Percentiles rank a stretch among this genome's conserved stretches.
Evolutionary conservation across 2,888 invertebrate species (phyloP).

Genomic region (Phyllotreta cruciferae): DNA sequence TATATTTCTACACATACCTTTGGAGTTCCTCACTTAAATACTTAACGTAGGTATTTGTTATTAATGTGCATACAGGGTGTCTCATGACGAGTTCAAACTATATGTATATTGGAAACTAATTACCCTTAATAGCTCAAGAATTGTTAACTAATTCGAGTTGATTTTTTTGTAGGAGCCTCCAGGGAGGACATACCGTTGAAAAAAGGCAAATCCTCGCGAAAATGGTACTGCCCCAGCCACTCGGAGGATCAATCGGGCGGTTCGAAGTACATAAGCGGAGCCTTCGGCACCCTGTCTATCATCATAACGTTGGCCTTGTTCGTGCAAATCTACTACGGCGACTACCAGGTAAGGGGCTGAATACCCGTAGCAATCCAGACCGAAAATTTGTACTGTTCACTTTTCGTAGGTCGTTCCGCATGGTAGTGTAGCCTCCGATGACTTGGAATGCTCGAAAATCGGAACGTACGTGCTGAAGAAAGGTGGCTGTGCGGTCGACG

Average conservation of each 20-base stretch:
- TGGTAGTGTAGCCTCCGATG: slow-evolving; percentile 77
- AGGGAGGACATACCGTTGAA: slow-evolving; percentile 68
- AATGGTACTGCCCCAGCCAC: slow-evolving; percentile 47
- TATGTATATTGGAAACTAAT: too few relatives aligned
- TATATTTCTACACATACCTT: not conserved
- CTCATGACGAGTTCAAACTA: too few relatives aligned
- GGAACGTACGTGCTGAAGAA: slow-evolving; percentile 72
- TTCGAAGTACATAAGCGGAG: slow-evolving; percentile 70
- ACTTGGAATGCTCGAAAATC: slow-evolving; percentile 73
- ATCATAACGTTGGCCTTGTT: slow-evolving; percentile 76
- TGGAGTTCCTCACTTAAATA: too few relatives aligned
- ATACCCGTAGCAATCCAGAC: too few relatives aligned
- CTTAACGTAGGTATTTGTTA: too few relatives aligned
- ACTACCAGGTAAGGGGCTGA: slow-evolving; percentile 68
- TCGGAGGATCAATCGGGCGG: slow-evolving; percentile 62
- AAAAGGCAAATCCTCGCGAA: slow-evolving; percentile 51
- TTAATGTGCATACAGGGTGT: too few relatives aligned
- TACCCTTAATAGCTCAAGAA: too few relatives aligned
- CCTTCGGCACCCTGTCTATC: slow-evolving; percentile 70
- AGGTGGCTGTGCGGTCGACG: slow-evolving; percentile 81
- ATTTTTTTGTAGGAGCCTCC: slow-evolving; percentile 39
- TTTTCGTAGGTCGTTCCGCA: slow-evolving; percentile 70
- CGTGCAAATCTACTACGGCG: slow-evolving; percentile 75
- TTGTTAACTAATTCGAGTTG: too few relatives aligned
- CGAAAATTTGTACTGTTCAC: not conserved